A percentile compares a stretch with the other conserved stretches of the same genome.
Evolutionary conservation across 1,140 invertebrate genomes (phyloP).

Genomic region (Oscheius sp.): DNA sequence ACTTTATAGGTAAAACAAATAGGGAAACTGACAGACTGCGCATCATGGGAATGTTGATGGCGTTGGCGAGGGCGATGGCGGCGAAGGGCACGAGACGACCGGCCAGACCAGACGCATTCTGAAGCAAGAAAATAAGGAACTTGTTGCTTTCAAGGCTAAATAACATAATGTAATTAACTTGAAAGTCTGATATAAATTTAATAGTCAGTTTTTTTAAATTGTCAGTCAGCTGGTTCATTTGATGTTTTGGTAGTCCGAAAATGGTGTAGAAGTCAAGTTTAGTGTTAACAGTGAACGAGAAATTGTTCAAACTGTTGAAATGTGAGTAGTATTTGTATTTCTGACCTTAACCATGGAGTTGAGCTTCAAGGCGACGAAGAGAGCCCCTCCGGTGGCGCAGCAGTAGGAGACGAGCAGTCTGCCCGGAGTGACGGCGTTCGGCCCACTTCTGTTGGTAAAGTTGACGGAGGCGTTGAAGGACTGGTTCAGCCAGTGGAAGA

Average conservation of each 20-base stretch:
- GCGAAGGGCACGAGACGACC: conserved; percentile 75
- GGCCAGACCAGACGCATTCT: conserved; percentile 52
- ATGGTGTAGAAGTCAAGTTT: no score
- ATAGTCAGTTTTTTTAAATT: no score
- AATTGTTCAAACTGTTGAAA: conserved; percentile 62
- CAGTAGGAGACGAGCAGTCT: conserved; percentile 84
- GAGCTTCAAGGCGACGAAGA: conserved; percentile 78
- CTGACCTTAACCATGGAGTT: conserved; percentile 70
- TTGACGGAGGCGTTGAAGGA: conserved; percentile 98
- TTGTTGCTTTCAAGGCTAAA: neutral
- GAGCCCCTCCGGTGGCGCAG: conserved; percentile 83
- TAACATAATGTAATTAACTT: neutral
- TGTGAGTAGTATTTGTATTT: neutral
- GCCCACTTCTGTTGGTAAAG: conserved; percentile 95
- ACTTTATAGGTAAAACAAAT: neutral
- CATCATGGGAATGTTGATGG: conserved; percentile 89
- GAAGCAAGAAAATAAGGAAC: neutral
- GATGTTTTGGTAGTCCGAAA: no score
- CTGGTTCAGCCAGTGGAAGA: conserved; percentile 86
- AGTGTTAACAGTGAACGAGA: no score
- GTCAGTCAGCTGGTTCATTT: no score
- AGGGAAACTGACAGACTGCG: conserved; percentile 64
- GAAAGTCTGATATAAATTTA: conserved; percentile 3
- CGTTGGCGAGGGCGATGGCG: conserved; percentile 83
- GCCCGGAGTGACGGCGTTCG: conserved; percentile 63